Evolutionary conservation across 2,797 vertebrate species (phyloP).

Genomic region (Pelobates cultripes): DNA sequence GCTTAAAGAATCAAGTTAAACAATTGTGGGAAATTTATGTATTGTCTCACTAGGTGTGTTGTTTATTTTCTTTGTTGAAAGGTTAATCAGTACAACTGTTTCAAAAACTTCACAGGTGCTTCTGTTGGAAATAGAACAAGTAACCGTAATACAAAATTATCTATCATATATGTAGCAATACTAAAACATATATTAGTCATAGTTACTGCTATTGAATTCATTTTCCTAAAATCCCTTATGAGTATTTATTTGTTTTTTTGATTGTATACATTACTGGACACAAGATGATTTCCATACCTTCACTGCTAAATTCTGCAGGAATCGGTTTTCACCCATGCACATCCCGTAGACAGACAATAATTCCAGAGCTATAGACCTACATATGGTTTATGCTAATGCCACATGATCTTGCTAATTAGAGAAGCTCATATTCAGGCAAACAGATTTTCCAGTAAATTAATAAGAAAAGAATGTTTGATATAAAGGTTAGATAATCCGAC

Average conservation of each 20-base stretch:
- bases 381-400: conserved; percentile 60
- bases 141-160: neutral
- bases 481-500: conserved; percentile 68
- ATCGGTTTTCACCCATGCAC: conserved; percentile 10
- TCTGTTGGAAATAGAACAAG: neutral
- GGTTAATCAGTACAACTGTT: no score
- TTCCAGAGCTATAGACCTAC: conserved; percentile 59
- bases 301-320: conserved; percentile 1
- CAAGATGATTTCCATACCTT: neutral
- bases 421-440: conserved; percentile 60
- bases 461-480: conserved; percentile 61
- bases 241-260: neutral
- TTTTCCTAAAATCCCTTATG: no score
- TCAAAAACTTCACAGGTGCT: neutral
- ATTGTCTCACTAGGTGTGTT: no score
- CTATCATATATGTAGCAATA: neutral
- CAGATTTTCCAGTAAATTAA: conserved; percentile 62
- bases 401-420: conserved; percentile 66
- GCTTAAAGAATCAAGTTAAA: no score
- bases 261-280: conserved; percentile 3
- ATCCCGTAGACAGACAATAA: conserved; percentile 56
- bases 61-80: no score
- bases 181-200: neutral
- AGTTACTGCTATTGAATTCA: neutral
- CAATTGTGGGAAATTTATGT: no score